Conservation (phyloP, 2,888 invertebrate species). For the Sarcophaga caerulescens region DNA sequence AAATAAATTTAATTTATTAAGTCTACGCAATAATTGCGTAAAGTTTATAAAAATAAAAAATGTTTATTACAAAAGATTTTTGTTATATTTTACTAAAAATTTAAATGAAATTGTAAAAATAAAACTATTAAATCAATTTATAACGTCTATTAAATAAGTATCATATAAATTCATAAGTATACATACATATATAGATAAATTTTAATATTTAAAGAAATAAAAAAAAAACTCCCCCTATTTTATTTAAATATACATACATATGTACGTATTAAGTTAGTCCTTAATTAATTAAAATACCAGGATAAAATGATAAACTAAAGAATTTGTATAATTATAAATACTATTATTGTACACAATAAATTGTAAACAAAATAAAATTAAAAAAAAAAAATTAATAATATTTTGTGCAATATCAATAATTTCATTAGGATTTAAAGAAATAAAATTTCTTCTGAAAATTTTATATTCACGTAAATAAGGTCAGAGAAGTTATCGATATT, state of each 20-base stretch:
- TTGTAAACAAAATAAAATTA: not conserved
- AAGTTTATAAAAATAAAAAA: slow-evolving; percentile 12
- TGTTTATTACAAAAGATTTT: slow-evolving; percentile 13
- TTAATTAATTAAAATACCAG: not conserved
- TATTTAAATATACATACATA: not conserved
- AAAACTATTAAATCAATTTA: slow-evolving; percentile 4
- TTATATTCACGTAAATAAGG: too few relatives aligned
- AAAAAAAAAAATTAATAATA: not conserved
- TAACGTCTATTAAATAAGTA: not conserved
- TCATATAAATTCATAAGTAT: slow-evolving; percentile 12
- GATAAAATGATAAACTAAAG: not conserved
- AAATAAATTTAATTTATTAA: not conserved
- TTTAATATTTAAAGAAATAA: slow-evolving; percentile 23
- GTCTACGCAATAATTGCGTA: slow-evolving; percentile 6
- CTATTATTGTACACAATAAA: not conserved
- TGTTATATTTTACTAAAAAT: not conserved
- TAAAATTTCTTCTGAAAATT: too few relatives aligned
- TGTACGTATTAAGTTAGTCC: not conserved
- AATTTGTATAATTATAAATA: not conserved
- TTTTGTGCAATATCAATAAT: not conserved
- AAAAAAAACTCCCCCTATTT: not conserved
- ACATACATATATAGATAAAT: slow-evolving; percentile 45
- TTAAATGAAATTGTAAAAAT: not conserved
- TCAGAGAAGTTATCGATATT: too few relatives aligned
- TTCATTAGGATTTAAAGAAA: too few relatives aligned